These are phyloP conservation scores for Pangasius djambal DNA, from an alignment of 2,797 vertebrate species.

Conservation along the genomic window DNA sequence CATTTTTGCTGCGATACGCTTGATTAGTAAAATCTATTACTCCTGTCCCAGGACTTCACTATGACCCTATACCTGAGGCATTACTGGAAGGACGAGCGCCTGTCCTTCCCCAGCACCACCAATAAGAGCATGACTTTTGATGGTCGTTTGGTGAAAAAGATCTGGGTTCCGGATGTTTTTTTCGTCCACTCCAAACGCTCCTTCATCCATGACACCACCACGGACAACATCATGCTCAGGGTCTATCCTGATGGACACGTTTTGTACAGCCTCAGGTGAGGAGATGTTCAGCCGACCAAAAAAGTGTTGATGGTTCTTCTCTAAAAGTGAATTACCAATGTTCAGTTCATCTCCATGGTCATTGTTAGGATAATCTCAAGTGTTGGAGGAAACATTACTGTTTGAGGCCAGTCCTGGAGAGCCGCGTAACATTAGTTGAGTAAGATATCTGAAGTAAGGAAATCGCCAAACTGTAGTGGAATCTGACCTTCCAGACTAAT, in stretches of 20 bases:
- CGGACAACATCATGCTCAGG: slow-evolving; percentile 94
- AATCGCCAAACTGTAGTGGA: neutral
- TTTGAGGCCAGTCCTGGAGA: neutral
- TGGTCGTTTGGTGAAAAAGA: slow-evolving; percentile 92
- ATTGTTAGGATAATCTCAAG: neutral
- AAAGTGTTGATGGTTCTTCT: neutral
- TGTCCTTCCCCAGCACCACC: slow-evolving; percentile 88
- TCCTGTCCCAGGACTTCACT: slow-evolving; percentile 86
- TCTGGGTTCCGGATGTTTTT: slow-evolving; percentile 98
- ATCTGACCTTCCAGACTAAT: neutral
- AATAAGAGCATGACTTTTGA: slow-evolving; percentile 99
- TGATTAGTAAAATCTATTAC: neutral
- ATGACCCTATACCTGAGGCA: slow-evolving; percentile 96
- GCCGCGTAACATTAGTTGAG: neutral
- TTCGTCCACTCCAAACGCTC: slow-evolving; percentile 98
- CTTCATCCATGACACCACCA: slow-evolving; percentile 94
- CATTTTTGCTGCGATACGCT: neutral
- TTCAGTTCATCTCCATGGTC: neutral
- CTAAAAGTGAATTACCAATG: neutral
- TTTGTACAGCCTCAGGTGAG: slow-evolving; percentile 94
- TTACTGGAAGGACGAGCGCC: slow-evolving; percentile 95
- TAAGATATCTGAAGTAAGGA: neutral
- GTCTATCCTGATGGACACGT: slow-evolving; percentile 94
- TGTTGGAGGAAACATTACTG: neutral
- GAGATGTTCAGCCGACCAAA: neutral